These are phyloP conservation scores for Drosophila novamexicana DNA, from an alignment of 1,140 invertebrate genomes.

Conservation along the genomic window DNA sequence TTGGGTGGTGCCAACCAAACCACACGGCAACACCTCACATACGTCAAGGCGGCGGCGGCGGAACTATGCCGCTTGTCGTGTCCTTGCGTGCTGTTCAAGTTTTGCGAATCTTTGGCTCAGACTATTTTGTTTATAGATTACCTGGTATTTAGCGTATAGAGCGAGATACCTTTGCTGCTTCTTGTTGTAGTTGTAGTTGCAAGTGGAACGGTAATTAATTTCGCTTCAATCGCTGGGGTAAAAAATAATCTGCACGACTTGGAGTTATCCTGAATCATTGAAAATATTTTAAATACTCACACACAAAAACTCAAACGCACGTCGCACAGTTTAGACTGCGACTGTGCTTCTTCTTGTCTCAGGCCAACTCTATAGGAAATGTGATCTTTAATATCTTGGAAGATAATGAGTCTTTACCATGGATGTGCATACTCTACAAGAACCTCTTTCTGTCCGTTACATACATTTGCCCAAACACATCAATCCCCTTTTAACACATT, in stretches of 20 bases:
- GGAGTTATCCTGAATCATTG: no score
- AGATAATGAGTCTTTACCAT: no score
- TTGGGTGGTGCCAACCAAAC: constrained; percentile 19
- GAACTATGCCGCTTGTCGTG: constrained; percentile 17
- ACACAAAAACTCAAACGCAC: no score
- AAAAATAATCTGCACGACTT: constrained; percentile 21
- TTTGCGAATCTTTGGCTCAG: constrained; percentile 29
- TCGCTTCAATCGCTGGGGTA: constrained; percentile 32
- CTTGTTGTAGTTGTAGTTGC: constrained; percentile 18
- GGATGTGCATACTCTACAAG: no score
- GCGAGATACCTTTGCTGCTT: background rate
- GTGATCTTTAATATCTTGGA: no score
- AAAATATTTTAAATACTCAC: no score
- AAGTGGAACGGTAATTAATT: constrained; percentile 68
- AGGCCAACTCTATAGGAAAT: no score
- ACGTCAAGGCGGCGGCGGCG: constrained; percentile 12
- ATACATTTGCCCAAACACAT: no score
- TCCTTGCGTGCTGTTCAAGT: constrained; percentile 72
- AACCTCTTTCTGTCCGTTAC: no score
- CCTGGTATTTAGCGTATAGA: constrained; percentile 40
- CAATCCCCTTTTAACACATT: no score
- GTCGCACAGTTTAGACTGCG: no score
- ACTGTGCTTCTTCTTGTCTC: no score
- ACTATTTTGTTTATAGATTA: constrained; percentile 64
- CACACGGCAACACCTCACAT: constrained; percentile 66